Evolutionary conservation across 2,888 invertebrate genomes (phyloP).

Genomic region (Strigamia maritima): DNA sequence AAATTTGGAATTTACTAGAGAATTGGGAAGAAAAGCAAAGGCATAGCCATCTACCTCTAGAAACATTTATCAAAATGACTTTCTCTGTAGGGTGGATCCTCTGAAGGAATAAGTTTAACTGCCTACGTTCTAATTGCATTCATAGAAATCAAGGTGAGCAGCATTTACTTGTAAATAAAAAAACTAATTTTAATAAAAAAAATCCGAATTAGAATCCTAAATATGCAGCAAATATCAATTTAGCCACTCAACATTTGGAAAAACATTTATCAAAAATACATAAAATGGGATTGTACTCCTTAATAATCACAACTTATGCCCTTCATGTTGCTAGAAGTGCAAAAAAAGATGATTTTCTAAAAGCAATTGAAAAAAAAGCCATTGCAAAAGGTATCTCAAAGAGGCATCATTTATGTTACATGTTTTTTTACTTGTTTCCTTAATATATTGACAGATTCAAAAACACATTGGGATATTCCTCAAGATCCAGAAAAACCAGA

Average conservation of each 20-base stretch:
- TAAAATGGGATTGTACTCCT: not conserved
- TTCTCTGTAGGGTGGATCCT: not conserved
- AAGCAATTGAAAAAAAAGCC: not conserved
- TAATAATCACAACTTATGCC: not conserved
- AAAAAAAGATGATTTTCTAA: not conserved
- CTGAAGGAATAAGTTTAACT: not conserved
- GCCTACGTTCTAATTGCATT: not conserved
- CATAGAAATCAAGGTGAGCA: not conserved
- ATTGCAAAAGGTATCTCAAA: not conserved
- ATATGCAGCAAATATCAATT: not conserved
- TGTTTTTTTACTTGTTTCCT: not conserved
- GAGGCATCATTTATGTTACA: not conserved
- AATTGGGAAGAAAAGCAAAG: no score
- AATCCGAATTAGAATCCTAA: not conserved
- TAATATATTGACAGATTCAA: not conserved
- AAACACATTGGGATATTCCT: not conserved
- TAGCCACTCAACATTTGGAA: not conserved
- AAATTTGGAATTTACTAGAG: no score
- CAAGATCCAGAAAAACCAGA: not conserved
- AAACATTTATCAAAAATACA: not conserved
- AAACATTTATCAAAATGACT: no score
- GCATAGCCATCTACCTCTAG: no score
- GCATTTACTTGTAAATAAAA: no score
- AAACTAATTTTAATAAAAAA: no score
- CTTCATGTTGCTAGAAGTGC: not conserved